Evolutionary conservation across 2,113 vertebrate species (phyloP), one percentile per base, ranked within the genome.

Genomic region (Tympanuchus pallidicinctus): DNA sequence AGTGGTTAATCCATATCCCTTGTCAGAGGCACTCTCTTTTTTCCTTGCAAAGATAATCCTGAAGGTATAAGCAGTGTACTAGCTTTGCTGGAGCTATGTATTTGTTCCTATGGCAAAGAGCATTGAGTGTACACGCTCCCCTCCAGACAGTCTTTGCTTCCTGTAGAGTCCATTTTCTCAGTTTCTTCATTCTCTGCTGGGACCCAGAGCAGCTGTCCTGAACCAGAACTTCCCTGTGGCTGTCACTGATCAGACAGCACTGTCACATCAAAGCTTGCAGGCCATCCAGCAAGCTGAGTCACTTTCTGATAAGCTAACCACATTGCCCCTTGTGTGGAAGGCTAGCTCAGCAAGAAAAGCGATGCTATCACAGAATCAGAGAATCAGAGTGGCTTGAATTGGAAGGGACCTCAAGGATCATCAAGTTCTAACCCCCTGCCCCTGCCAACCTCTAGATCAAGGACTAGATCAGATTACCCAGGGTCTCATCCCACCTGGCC

Each of bases 91-190:
- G 63, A 64, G 45, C 28, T 4, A 6, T 8, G 3, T 10, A 60
- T 64, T 43, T 78, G 43, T 20, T 72, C 42, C 84, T 61, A 69
- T n/a, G 66, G 52, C 82, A 74, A 57, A 0, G 60, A 86, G 73
- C 42, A 5, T 38, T 0, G 0, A 42, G 74, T 0, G 0, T 0
- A 1, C 3, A 50, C 5, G 0, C 40, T 61, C 47, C 36, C 63
- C 52, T 83, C 61, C 0, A 1, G 86, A 66, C 73, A 89, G 25
- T 20, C 20, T 72, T 15, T 3, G 32, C 30, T 45, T 92, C 69
- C 65, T 9, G 45, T 1, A 3, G 69, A 85, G 72, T 43, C 60
- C n/a, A 7, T 63, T 76, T 86, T 83, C 85, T 91, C 69, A 72
- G 85, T 69, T 92, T 69, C 2, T 0, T 28, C 82, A 19, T n/a